Evolutionary conservation across 1,140 invertebrate species (phyloP), one percentile per base, ranked within the genome.

Genomic region (Luehdorfia chinensis): DNA sequence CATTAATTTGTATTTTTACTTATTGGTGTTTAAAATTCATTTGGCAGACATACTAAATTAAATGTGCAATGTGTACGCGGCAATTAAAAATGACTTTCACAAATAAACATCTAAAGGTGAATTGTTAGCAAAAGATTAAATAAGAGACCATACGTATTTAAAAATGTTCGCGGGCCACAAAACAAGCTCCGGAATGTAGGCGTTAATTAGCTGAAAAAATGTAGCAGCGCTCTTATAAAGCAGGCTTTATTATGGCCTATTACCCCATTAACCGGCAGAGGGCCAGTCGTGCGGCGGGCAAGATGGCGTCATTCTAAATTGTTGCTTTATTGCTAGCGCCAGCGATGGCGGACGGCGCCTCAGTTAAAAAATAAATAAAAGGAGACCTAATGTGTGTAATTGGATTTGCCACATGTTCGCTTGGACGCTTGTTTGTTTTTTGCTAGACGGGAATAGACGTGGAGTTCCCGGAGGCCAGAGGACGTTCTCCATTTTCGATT

Each of bases 341-440:
- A 14, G 16, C 16, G 5, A 15, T 36, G 7, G 33, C 32, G 7
- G 14, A 14, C 36, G 36, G 36, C 36, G 36, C 36, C 36, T 39
- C 4, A 18, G 4, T 19, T 23, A 18, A 39, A 21, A 39, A 39
- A 39, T 39, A 39, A 39, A 39, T 39, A 39, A 39, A n/a, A 25
- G 9, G 11, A 25, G 5, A 23, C 19, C 23, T 39, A 39, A 39
- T 47, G 50, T 47, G 46, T 31, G 51, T 54, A 54, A 54, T 49
- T 48, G 51, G 44, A 54, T 48, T 45, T 31, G 51, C 51, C 47
- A 48, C 51, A 36, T 21, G 45, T 45, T 47, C 21, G 21, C 31
- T 9, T 23, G 25, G 16, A 9, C 12, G 32, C 32, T 4, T 18
- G n/a, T 21, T 47, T 36, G 37, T 43, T 39, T 39, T 39, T 39